Percentiles rank a stretch among this genome's conserved stretches.
phyloP scores from a whole-genome alignment of 2,113 vertebrate genomes.

The Nycticebus coucang region DNA sequence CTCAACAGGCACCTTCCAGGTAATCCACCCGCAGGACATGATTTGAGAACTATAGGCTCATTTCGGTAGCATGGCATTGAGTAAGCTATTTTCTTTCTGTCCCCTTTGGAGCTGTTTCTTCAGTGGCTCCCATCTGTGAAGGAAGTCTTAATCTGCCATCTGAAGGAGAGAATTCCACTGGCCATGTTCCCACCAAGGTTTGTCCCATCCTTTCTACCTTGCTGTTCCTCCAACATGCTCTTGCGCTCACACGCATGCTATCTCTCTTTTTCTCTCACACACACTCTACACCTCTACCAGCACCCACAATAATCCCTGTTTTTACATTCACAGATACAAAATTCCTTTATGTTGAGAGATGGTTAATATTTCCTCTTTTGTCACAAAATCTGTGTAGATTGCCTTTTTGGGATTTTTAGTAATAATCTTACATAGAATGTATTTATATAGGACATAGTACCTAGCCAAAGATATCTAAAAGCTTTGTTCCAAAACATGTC shows the following conservation, averaged over 20 bases:
- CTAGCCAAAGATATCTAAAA: conserved; percentile 40
- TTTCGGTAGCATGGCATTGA: not conserved
- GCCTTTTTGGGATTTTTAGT: not conserved
- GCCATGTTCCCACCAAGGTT: not conserved
- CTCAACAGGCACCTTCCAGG: not conserved
- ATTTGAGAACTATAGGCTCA: not conserved
- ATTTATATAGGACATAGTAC: not conserved
- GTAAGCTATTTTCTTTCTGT: not conserved
- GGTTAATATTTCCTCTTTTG: conserved; percentile 23
- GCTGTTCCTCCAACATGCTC: not conserved
- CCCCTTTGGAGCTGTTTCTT: not conserved
- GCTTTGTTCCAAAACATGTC: conserved; percentile 41
- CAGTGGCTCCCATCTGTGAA: not conserved
- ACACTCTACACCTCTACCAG: not conserved
- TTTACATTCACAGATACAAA: not conserved
- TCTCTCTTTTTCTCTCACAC: not conserved
- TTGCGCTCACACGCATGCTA: not conserved
- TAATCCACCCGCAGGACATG: not conserved
- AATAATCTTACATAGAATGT: not conserved
- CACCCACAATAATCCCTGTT: not conserved
- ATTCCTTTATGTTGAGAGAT: not conserved
- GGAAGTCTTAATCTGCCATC: not conserved
- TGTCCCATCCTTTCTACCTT: not conserved
- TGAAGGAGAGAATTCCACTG: not conserved
- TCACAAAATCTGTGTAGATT: not conserved